Evolutionary conservation across 2,888 invertebrate species (phyloP).

Genomic region (Phalera bucephala): DNA sequence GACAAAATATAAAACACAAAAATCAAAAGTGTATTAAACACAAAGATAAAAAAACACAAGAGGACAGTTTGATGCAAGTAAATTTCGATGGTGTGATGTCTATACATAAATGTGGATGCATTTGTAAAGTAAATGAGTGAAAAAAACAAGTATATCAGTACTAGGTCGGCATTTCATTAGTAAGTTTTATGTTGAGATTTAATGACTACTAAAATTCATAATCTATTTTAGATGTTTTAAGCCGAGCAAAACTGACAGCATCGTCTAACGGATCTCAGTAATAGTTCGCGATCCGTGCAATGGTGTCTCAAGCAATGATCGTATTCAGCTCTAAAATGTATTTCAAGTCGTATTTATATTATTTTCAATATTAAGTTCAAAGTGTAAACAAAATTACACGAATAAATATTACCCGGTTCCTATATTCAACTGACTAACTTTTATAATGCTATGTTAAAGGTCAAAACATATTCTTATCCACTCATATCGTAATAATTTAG

Average conservation of each 20-base stretch:
- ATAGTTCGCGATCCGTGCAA: slow-evolving; percentile 36
- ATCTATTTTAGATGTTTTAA: slow-evolving; percentile 41
- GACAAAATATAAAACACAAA: slow-evolving; percentile 14
- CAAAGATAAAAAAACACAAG: slow-evolving; percentile 34
- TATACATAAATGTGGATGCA: slow-evolving; percentile 56
- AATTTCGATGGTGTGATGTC: slow-evolving; percentile 81
- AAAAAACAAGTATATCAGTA: slow-evolving; percentile 18
- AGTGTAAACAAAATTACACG: too few relatives aligned
- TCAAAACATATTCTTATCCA: too few relatives aligned
- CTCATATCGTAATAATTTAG: too few relatives aligned
- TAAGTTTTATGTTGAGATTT: slow-evolving; percentile 19
- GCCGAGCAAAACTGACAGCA: slow-evolving; percentile 39
- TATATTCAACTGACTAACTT: too few relatives aligned
- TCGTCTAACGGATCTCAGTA: slow-evolving; percentile 31
- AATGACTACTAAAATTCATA: slow-evolving; percentile 26
- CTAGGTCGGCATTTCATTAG: slow-evolving; percentile 25
- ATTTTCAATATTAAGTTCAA: too few relatives aligned
- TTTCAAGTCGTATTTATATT: too few relatives aligned
- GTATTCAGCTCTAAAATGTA: slow-evolving; percentile 41
- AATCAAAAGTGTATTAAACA: slow-evolving; percentile 37
- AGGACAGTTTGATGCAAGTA: slow-evolving; percentile 64
- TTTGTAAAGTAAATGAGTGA: slow-evolving; percentile 32
- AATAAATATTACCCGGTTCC: too few relatives aligned
- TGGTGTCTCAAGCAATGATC: slow-evolving; percentile 34
- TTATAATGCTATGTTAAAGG: too few relatives aligned